phyloP scores from a whole-genome alignment of 2,888 invertebrate species.

The Keiferia lycopersicella region DNA sequence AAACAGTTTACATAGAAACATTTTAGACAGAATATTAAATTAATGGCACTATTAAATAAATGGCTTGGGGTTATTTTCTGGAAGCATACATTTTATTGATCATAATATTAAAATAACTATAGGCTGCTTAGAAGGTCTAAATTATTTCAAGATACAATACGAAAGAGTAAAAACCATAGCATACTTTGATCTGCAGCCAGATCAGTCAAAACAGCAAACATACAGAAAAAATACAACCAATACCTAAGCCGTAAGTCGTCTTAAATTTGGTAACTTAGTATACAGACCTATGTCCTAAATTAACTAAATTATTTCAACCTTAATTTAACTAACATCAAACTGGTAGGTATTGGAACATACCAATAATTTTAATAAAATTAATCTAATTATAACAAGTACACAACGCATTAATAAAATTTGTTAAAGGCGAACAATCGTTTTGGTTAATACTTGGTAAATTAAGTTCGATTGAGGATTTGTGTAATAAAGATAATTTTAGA shows the following conservation, averaged over 20 bases:
- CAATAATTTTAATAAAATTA: slow-evolving; percentile 61
- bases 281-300: slow-evolving; percentile 35
- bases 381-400: slow-evolving; percentile 61
- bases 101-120: slow-evolving; percentile 25
- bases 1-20: not conserved
- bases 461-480: slow-evolving; percentile 47
- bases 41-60: slow-evolving; percentile 52
- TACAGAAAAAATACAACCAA: slow-evolving; percentile 15
- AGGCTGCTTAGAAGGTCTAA: not conserved
- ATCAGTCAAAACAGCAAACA: slow-evolving; percentile 17
- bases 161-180: not conserved
- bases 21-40: slow-evolving; percentile 17
- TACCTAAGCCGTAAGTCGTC: slow-evolving; percentile 18
- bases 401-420: slow-evolving; percentile 78
- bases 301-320: slow-evolving; percentile 49
- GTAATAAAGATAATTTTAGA: slow-evolving; percentile 41
- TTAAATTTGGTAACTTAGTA: slow-evolving; percentile 46
- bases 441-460: slow-evolving; percentile 71
- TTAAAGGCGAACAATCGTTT: slow-evolving; percentile 76
- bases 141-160: not conserved
- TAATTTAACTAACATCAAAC: slow-evolving; percentile 48
- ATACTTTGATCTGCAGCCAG: not conserved
- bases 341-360: slow-evolving; percentile 63
- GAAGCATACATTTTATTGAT: slow-evolving; percentile 37
- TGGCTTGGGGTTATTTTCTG: slow-evolving; percentile 43